These are phyloP conservation scores for Fukomys damarensis DNA, from an alignment of 2,113 vertebrate genomes.

Conservation along the genomic window DNA sequence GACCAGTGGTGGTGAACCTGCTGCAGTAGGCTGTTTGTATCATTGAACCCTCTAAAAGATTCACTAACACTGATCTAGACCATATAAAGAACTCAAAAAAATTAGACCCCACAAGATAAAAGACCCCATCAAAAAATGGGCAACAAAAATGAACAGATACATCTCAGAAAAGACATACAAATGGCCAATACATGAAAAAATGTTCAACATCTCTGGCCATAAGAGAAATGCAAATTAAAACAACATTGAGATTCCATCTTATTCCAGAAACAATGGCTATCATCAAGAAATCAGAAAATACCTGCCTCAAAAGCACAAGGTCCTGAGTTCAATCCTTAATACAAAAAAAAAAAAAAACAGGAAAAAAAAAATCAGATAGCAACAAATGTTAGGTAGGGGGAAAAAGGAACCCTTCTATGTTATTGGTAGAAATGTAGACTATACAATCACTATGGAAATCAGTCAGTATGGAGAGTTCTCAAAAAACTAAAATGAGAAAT, in stretches of 20 bases:
- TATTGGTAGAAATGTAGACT: background rate
- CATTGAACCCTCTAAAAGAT: background rate
- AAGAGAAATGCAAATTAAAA: background rate
- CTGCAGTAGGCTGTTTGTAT: background rate
- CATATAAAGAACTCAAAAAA: background rate
- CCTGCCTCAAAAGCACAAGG: no score
- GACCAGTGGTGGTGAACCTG: background rate
- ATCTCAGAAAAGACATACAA: background rate
- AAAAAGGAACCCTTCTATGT: background rate
- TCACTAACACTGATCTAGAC: no score
- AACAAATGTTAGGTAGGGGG: background rate
- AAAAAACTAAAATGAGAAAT: background rate
- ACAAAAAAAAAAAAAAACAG: no score
- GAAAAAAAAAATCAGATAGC: background rate
- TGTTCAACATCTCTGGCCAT: background rate
- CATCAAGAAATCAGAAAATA: no score
- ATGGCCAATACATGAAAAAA: background rate
- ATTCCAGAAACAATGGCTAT: background rate
- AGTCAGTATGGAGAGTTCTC: background rate
- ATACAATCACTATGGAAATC: background rate
- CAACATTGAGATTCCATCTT: background rate
- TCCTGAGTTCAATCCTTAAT: no score
- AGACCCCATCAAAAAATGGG: background rate
- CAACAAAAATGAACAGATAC: background rate
- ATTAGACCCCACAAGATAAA: background rate